phyloP scores from a whole-genome alignment of 2,888 invertebrate species.

The Hemaris fuciformis region DNA sequence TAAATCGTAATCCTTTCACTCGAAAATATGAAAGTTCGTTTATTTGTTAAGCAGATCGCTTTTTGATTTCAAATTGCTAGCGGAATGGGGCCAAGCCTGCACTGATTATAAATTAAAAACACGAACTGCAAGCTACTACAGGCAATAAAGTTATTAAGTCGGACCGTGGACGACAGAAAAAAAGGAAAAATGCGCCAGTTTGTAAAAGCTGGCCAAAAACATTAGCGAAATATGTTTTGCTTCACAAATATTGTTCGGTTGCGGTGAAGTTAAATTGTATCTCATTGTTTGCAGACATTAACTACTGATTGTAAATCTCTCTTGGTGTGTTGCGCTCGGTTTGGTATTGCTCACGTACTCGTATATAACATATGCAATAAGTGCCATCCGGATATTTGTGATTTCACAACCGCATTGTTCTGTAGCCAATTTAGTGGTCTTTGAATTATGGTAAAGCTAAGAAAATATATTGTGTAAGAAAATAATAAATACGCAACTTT shows the following conservation, averaged over 20 bases:
- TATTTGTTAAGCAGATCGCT: neutral
- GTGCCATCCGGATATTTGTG: conserved; percentile 1
- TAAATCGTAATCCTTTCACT: conserved; percentile 46
- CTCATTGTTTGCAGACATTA: conserved; percentile 71
- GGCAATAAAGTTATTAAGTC: conserved; percentile 70
- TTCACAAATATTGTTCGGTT: conserved; percentile 65
- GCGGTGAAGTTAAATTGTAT: conserved; percentile 68
- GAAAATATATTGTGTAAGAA: no score
- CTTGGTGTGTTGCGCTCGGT: conserved; percentile 44
- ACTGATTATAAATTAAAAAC: conserved; percentile 60
- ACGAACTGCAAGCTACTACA: conserved; percentile 51
- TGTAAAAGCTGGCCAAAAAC: conserved; percentile 63
- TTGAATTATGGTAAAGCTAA: no score
- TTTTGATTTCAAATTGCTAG: conserved; percentile 23
- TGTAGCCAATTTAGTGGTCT: neutral
- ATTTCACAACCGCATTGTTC: neutral
- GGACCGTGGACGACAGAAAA: conserved; percentile 53
- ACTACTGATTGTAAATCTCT: conserved; percentile 72
- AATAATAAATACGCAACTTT: no score
- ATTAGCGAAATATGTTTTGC: conserved; percentile 61
- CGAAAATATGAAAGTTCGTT: neutral
- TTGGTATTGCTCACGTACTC: conserved; percentile 4
- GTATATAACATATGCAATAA: conserved; percentile 12
- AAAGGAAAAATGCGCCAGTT: conserved; percentile 44
- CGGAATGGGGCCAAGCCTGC: conserved; percentile 31